Percentiles rank a stretch among this genome's conserved stretches.
Conservation (phyloP, 2,797 vertebrate species). For the Trichosurus vulpecula region DNA sequence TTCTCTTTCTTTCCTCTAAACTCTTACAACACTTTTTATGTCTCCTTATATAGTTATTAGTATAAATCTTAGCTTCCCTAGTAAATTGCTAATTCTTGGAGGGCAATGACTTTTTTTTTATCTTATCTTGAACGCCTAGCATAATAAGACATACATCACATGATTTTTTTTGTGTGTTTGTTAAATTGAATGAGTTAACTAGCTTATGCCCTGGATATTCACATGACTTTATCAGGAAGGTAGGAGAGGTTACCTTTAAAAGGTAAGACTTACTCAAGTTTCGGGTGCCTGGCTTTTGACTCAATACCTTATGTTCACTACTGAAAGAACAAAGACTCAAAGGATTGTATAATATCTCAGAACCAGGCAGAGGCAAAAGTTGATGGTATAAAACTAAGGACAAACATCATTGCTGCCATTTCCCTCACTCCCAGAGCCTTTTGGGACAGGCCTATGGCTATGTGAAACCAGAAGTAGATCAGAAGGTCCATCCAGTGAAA, state of each 20-base stretch:
- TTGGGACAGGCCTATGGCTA: neutral
- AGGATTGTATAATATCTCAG: too few species aligned
- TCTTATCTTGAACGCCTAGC: too few species aligned
- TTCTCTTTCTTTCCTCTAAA: neutral
- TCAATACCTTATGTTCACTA: too few species aligned
- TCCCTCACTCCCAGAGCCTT: neutral
- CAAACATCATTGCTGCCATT: neutral
- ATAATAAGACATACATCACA: too few species aligned
- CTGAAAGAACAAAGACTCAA: too few species aligned
- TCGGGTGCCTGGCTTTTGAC: too few species aligned
- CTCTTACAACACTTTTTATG: neutral
- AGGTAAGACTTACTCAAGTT: too few species aligned
- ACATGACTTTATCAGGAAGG: too few species aligned
- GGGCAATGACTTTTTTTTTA: too few species aligned
- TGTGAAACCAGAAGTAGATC: neutral
- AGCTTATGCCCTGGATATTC: too few species aligned
- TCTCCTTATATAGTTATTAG: neutral
- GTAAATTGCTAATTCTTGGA: neutral
- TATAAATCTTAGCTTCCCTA: neutral
- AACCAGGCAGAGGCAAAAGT: too few species aligned
- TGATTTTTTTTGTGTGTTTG: neutral
- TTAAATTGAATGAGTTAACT: neutral
- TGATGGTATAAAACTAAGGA: neutral
- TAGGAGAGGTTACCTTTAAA: too few species aligned
- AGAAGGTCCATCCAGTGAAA: neutral